These are phyloP conservation scores for Neria commutata DNA, from an alignment of 2,888 invertebrate genomes.

Conservation along the genomic window DNA sequence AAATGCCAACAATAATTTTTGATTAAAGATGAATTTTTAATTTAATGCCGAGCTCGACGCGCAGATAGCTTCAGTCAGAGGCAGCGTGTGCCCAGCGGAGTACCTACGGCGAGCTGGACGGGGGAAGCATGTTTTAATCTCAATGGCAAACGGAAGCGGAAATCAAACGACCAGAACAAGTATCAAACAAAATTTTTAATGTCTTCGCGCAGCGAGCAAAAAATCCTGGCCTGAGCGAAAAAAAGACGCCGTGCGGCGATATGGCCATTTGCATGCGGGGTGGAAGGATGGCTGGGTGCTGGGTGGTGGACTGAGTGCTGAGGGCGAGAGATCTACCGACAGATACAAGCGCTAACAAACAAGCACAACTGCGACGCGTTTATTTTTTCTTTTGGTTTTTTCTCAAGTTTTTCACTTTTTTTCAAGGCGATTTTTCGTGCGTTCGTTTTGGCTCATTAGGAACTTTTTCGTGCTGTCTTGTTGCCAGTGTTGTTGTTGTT, in stretches of 20 bases:
- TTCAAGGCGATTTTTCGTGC: slow-evolving; percentile 32
- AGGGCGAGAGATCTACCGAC: background rate
- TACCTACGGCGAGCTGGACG: slow-evolving; percentile 40
- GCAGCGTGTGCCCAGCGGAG: slow-evolving; percentile 34
- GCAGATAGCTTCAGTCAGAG: too few species aligned
- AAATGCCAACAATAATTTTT: slow-evolving; percentile 53
- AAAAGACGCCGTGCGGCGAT: slow-evolving; percentile 2
- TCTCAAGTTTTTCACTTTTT: slow-evolving; percentile 49
- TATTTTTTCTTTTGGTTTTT: slow-evolving; percentile 48
- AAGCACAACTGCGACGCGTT: slow-evolving; percentile 33
- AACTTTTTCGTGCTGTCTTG: too few species aligned
- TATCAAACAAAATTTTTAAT: slow-evolving; percentile 46
- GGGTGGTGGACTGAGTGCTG: slow-evolving; percentile 9
- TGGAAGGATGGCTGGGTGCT: slow-evolving; percentile 15
- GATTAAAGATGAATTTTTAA: slow-evolving; percentile 61
- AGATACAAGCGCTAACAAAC: slow-evolving; percentile 44
- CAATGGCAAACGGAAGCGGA: slow-evolving; percentile 59
- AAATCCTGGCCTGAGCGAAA: slow-evolving; percentile 3
- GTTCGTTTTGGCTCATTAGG: slow-evolving; percentile 52
- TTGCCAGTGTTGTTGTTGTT: too few species aligned
- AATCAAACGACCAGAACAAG: slow-evolving; percentile 57
- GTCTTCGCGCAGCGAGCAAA: slow-evolving; percentile 33
- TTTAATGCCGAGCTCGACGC: too few species aligned
- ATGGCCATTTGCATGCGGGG: background rate
- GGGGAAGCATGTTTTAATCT: slow-evolving; percentile 51